phyloP scores from a whole-genome alignment of 1,140 invertebrate species.

The Drosophila bocki region DNA sequence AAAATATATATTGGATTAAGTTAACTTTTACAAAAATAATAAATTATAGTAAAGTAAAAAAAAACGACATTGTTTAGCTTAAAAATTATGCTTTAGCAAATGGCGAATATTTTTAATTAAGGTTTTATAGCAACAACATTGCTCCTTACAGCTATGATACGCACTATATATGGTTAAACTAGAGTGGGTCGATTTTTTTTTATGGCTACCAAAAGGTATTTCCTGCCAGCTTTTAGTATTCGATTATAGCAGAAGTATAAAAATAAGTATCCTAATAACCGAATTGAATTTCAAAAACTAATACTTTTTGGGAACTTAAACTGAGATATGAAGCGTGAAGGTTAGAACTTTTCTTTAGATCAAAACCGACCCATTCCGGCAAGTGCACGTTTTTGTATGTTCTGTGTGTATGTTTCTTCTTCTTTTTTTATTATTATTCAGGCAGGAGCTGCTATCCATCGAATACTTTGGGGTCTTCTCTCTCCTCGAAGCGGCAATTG shows the following conservation, averaged over 20 bases:
- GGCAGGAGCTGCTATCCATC: conserved; percentile 6
- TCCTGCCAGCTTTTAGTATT: background rate
- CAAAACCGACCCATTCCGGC: conserved; percentile 17
- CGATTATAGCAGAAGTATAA: background rate
- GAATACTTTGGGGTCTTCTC: conserved; percentile 18
- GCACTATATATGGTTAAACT: conserved; percentile 23
- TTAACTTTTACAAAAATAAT: background rate
- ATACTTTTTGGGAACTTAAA: conserved; percentile 8
- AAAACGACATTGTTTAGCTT: background rate
- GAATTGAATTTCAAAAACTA: conserved; percentile 2
- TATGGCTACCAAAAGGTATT: background rate
- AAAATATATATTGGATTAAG: background rate
- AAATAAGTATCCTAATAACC: background rate
- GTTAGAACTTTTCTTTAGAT: background rate
- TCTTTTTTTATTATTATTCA: background rate
- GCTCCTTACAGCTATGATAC: conserved; percentile 39
- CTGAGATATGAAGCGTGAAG: background rate
- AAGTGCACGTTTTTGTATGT: conserved; percentile 2
- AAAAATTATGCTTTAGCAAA: background rate
- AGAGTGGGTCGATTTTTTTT: conserved; percentile 14
- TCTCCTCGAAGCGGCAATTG: conserved; percentile 35
- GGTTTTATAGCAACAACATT: conserved; percentile 4
- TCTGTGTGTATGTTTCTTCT: background rate
- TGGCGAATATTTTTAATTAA: background rate
- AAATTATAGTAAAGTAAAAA: background rate